These are phyloP conservation scores for Odontesthes bonariensis DNA, from an alignment of 2,113 vertebrate genomes.

Conservation along the genomic window DNA sequence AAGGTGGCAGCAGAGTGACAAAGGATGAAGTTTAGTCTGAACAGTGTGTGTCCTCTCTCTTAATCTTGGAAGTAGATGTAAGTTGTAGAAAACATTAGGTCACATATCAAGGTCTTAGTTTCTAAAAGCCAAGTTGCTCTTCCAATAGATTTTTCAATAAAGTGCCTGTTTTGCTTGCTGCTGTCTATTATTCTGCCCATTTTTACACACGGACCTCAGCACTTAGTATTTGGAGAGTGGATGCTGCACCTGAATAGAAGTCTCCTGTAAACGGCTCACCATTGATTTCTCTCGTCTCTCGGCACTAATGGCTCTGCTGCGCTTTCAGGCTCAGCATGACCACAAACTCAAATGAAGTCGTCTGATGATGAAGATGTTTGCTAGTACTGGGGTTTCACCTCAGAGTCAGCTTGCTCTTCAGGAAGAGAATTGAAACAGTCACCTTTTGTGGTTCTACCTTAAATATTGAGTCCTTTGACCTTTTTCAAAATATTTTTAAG, in stretches of 20 bases:
- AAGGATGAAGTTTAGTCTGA: too few species aligned
- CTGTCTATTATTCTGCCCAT: conserved; percentile 50
- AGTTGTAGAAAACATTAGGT: conserved; percentile 26
- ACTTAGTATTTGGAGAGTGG: conserved; percentile 81
- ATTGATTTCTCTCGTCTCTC: conserved; percentile 89
- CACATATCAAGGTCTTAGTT: conserved; percentile 43
- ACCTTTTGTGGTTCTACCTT: not conserved
- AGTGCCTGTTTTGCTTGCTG: conserved; percentile 56
- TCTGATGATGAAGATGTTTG: conserved; percentile 20
- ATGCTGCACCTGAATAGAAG: conserved; percentile 85
- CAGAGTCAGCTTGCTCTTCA: conserved; percentile 4
- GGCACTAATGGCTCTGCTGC: conserved; percentile 85
- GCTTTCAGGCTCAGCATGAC: conserved; percentile 61
- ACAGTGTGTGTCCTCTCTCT: not conserved
- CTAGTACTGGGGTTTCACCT: not conserved
- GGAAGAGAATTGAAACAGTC: not conserved
- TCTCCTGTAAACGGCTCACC: conserved; percentile 81
- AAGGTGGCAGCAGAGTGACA: conserved; percentile 62
- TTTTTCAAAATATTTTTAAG: not conserved
- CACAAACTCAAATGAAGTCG: conserved; percentile 26
- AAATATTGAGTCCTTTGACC: not conserved
- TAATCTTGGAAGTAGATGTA: conserved; percentile 24
- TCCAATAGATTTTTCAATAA: conserved; percentile 74
- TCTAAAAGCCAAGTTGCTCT: conserved; percentile 62
- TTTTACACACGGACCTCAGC: conserved; percentile 66